phyloP scores from a whole-genome alignment of 2,888 invertebrate genomes.

The Blastobasis adustella region DNA sequence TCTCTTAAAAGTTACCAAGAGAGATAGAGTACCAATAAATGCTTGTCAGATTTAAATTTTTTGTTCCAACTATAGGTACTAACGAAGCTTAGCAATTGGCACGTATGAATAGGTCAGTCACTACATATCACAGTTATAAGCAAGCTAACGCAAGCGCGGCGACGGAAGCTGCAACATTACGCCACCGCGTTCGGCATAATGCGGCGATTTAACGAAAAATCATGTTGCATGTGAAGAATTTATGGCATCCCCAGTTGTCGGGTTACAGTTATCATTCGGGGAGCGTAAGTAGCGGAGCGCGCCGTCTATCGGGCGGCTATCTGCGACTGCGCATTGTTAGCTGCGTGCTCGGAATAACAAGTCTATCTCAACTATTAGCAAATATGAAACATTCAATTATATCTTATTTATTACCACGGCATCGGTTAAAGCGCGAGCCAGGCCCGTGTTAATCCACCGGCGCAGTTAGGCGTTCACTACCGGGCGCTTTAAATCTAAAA shows the following conservation, averaged over 20 bases:
- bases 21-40: no score
- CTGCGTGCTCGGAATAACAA: slow-evolving; percentile 63
- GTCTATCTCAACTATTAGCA: slow-evolving; percentile 54
- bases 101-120: no score
- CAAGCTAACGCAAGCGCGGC: no score
- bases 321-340: slow-evolving; percentile 61
- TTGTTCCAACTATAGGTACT: no score
- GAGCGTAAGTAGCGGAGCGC: slow-evolving; percentile 40
- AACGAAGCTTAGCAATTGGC: no score
- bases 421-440: slow-evolving; percentile 12
- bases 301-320: slow-evolving; percentile 52
- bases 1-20: no score
- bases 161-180: background rate
- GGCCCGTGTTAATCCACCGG: slow-evolving; percentile 9
- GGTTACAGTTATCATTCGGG: slow-evolving; percentile 54
- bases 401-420: slow-evolving; percentile 33
- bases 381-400: slow-evolving; percentile 57
- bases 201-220: slow-evolving; percentile 43
- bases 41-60: no score
- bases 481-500: slow-evolving; percentile 23
- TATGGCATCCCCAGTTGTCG: slow-evolving; percentile 38
- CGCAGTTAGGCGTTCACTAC: slow-evolving; percentile 14
- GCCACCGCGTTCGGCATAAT: slow-evolving; percentile 31
- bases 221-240: slow-evolving; percentile 47
- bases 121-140: no score